A percentile compares a stretch with the other conserved stretches of the same genome.
phyloP scores from a whole-genome alignment of 2,888 invertebrate genomes.

The Trisateles emortualis region DNA sequence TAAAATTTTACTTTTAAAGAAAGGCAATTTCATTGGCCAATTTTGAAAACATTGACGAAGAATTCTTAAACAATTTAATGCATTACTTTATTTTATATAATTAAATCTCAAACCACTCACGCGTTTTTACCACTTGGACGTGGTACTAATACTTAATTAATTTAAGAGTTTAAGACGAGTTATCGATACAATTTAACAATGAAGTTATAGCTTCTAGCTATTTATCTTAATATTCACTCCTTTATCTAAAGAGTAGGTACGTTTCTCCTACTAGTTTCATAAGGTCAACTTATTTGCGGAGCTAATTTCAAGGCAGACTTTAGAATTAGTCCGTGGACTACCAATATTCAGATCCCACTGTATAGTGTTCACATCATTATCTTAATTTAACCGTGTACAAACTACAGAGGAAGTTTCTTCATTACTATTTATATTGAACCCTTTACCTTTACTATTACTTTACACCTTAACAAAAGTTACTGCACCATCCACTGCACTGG shows the following conservation, averaged over 20 bases:
- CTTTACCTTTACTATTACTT: too few relatives aligned
- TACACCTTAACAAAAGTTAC: too few relatives aligned
- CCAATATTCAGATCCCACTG: constrained; percentile 6
- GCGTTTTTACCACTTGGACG: constrained; percentile 14
- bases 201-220: constrained; percentile 4
- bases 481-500: too few relatives aligned
- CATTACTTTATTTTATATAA: constrained; percentile 32
- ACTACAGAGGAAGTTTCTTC: constrained; percentile 44
- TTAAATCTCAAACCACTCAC: constrained; percentile 17
- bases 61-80: constrained; percentile 38
- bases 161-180: constrained; percentile 15
- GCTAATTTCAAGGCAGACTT: constrained; percentile 43
- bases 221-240: constrained; percentile 5
- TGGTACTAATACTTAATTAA: constrained; percentile 12
- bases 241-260: constrained; percentile 5
- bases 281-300: constrained; percentile 19
- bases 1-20: constrained; percentile 57
- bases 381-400: constrained; percentile 24
- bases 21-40: constrained; percentile 78
- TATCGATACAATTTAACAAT: constrained; percentile 15
- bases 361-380: constrained; percentile 23
- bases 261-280: constrained; percentile 13
- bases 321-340: constrained; percentile 24
- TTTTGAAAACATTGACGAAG: constrained; percentile 50
- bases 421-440: constrained; percentile 24